Base-by-base conservation (phyloP, 2,797 vertebrate genomes). In the Enteromius viviparus region DNA sequence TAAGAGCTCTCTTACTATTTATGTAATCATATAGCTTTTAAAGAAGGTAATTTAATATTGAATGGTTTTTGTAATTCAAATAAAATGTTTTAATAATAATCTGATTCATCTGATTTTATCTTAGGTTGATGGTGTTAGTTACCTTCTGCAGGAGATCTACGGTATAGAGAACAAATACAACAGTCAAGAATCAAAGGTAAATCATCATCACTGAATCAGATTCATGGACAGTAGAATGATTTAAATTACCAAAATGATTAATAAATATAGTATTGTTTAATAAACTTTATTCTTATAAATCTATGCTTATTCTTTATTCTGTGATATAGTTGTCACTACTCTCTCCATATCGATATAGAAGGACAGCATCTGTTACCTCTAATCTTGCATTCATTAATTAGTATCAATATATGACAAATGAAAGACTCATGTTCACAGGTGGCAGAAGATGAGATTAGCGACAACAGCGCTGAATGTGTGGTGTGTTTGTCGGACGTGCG, bases 81-180 rank as follows among this genome's bases (percentile, higher is more conserved):
- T 11, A 4, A 15, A 29, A 45, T 45, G 11, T 76, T 2, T 42
- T 9, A 42, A 42, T 23, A 68, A 42, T 55, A 55, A 45, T 47
- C 12, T 17, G 68, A 23, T 55, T 42, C n/a, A 45, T 7, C 37
- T 65, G 12, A 40, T 87, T 78, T 37, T 60, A 3, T 69, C 65
- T 66, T 90, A 99, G 97, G 98, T 99, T 91, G 98, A 99, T 77
- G 98, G 98, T 2, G 98, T 99, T 88, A 99, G 97, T 92, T 99
- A 99, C 91, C 96, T 99, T 0, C 95, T 99, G 85, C 98, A 99
- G 93, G 98, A 99, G 93, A 99, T 99, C 92, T 99, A 99, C 0
- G 98, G 98, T 81, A 99, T 99, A 0, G 98, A 99, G 92, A 99
- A 99, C 95, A 99, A 99, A 91, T 99, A 98, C 93, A 99, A 99